Evolutionary conservation across 2,888 invertebrate species (phyloP).

Genomic region (Lordiphosa fenestrarum): DNA sequence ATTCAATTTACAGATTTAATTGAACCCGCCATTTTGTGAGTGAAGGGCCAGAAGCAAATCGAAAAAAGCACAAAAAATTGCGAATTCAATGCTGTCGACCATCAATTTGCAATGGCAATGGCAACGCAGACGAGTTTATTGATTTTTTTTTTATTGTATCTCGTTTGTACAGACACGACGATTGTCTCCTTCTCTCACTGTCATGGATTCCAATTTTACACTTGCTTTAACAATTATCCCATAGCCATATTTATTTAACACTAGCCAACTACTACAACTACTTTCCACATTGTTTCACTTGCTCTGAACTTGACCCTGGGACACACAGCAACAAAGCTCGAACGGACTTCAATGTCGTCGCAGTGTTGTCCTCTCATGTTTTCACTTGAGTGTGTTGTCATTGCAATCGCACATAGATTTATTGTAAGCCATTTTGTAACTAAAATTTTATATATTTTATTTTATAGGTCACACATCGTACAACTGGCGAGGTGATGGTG

Average conservation of each 20-base stretch:
- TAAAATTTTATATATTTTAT: slow-evolving; percentile 17
- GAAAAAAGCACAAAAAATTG: not conserved
- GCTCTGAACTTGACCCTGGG: slow-evolving; percentile 37
- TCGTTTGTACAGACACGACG: not conserved
- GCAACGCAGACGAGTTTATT: slow-evolving; percentile 38
- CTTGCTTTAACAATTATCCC: slow-evolving; percentile 35
- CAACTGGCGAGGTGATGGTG: slow-evolving; percentile 97
- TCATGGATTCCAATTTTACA: slow-evolving; percentile 35
- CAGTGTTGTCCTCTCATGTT: slow-evolving; percentile 31
- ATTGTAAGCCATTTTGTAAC: slow-evolving; percentile 23
- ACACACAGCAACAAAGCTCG: slow-evolving; percentile 10
- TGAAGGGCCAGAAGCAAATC: not conserved
- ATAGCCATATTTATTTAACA: slow-evolving; percentile 25
- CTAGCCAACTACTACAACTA: slow-evolving; percentile 25
- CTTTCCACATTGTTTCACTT: slow-evolving; percentile 22
- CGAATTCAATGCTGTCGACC: slow-evolving; percentile 10
- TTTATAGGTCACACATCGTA: slow-evolving; percentile 94
- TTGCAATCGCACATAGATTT: slow-evolving; percentile 24
- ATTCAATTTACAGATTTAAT: slow-evolving; percentile 40
- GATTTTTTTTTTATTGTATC: slow-evolving; percentile 20
- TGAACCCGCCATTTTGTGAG: slow-evolving; percentile 27
- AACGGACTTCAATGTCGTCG: slow-evolving; percentile 15
- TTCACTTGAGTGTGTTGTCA: slow-evolving; percentile 32
- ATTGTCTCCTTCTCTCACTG: slow-evolving; percentile 1
- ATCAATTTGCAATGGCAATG: slow-evolving; percentile 30